Conservation (phyloP, 2,888 invertebrate genomes). For the Drosophila mulleri region DNA sequence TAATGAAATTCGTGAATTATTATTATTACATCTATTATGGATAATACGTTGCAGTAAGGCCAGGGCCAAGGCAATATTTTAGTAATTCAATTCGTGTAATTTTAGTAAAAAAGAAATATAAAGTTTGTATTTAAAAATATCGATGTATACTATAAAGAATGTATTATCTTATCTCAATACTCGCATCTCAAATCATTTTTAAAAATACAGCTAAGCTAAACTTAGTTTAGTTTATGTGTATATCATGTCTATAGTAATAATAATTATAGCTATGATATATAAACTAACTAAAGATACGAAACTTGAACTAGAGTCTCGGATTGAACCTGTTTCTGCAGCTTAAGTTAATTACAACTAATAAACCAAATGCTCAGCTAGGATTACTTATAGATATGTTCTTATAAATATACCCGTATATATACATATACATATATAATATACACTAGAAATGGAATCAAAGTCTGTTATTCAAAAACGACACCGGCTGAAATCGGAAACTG, state of each 20-base stretch:
- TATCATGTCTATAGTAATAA: background rate
- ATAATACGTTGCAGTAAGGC: background rate
- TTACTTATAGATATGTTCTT: background rate
- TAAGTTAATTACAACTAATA: background rate
- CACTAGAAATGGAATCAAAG: background rate
- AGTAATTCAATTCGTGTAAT: background rate
- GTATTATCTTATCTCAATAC: background rate
- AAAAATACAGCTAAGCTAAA: background rate
- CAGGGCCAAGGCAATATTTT: background rate
- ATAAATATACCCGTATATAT: background rate
- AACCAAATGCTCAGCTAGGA: background rate
- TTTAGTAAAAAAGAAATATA: background rate
- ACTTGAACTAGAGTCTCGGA: background rate
- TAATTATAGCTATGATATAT: too few species aligned
- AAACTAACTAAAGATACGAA: background rate
- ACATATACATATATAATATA: too few species aligned
- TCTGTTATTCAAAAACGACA: background rate
- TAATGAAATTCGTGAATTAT: background rate
- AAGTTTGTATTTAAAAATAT: too few species aligned
- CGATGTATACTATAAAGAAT: too few species aligned
- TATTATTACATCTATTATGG: background rate
- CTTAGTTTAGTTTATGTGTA: background rate
- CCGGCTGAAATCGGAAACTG: conserved; percentile 10
- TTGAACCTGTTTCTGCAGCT: background rate
- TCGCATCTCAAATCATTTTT: too few species aligned